Evolutionary conservation across 2,888 invertebrate genomes (phyloP).

Genomic region (Rhimphoctona megacephalus): DNA sequence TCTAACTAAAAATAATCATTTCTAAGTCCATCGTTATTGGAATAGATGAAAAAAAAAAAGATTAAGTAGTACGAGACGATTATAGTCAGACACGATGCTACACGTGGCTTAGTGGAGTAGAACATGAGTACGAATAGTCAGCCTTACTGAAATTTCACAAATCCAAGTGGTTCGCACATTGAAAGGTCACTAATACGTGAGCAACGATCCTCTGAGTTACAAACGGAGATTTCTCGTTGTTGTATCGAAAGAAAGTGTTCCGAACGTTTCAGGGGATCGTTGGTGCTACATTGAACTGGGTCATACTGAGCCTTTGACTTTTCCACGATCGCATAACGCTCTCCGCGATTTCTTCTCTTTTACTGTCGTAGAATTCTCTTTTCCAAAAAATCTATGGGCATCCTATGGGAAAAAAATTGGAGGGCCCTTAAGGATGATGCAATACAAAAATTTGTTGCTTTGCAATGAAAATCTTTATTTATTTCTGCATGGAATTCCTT

Average conservation of each 20-base stretch:
- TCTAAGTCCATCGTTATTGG: not conserved
- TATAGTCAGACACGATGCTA: not conserved
- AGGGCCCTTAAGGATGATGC: too few relatives aligned
- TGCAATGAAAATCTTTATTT: too few relatives aligned
- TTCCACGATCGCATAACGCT: conserved; percentile 50
- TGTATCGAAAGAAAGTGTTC: not conserved
- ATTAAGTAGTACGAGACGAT: not conserved
- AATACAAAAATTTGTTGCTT: too few relatives aligned
- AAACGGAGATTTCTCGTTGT: not conserved
- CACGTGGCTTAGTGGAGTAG: not conserved
- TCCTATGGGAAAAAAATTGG: too few relatives aligned
- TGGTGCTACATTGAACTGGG: conserved; percentile 16
- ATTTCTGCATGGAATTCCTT: too few relatives aligned
- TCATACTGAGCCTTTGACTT: conserved; percentile 52
- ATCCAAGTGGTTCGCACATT: not conserved
- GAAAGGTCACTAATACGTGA: not conserved
- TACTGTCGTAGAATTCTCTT: not conserved
- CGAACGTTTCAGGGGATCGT: conserved; percentile 14
- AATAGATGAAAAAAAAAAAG: not conserved
- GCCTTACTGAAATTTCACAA: not conserved
- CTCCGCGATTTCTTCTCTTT: conserved; percentile 48
- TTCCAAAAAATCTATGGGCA: not conserved
- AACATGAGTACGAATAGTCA: not conserved
- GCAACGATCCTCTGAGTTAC: not conserved
- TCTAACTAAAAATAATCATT: not conserved